Evolutionary conservation across 1,140 invertebrate species (phyloP).

Genomic region (Halesus radiatus): DNA sequence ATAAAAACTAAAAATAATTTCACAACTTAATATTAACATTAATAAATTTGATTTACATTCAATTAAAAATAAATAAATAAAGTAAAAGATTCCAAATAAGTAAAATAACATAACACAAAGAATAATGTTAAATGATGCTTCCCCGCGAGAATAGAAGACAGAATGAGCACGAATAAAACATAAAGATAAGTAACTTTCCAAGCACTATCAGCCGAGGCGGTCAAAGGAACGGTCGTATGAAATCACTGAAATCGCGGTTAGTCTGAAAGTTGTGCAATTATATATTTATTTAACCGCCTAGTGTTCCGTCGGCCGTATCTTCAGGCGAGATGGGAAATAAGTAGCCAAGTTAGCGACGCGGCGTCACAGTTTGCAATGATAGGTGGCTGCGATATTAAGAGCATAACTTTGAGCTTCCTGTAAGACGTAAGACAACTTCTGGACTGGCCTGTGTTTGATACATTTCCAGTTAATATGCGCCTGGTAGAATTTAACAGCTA

Average conservation of each 20-base stretch:
- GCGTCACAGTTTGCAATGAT: conserved; percentile 52
- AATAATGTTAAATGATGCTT: too few species aligned
- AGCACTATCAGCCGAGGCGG: too few species aligned
- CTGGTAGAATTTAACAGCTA: conserved; percentile 26
- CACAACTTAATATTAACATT: too few species aligned
- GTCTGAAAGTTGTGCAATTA: conserved; percentile 28
- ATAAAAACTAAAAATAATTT: too few species aligned
- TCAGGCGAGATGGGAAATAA: conserved; percentile 47
- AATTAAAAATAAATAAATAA: too few species aligned
- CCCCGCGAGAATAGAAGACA: too few species aligned
- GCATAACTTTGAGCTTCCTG: conserved; percentile 53
- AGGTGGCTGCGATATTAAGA: conserved; percentile 55
- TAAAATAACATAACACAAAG: too few species aligned
- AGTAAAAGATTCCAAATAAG: too few species aligned
- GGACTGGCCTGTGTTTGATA: conserved; percentile 22
- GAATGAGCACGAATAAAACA: too few species aligned
- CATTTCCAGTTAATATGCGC: conserved; percentile 26
- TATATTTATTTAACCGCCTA: conserved; percentile 25
- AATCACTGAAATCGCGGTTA: neutral
- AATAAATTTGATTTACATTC: too few species aligned
- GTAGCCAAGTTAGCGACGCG: conserved; percentile 47
- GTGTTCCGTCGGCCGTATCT: conserved; percentile 36
- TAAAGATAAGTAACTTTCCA: too few species aligned
- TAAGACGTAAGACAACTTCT: conserved; percentile 10
- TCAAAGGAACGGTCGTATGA: too few species aligned